These are phyloP conservation scores for Poecile atricapillus DNA, from an alignment of 2,113 vertebrate genomes.

Conservation along the genomic window DNA sequence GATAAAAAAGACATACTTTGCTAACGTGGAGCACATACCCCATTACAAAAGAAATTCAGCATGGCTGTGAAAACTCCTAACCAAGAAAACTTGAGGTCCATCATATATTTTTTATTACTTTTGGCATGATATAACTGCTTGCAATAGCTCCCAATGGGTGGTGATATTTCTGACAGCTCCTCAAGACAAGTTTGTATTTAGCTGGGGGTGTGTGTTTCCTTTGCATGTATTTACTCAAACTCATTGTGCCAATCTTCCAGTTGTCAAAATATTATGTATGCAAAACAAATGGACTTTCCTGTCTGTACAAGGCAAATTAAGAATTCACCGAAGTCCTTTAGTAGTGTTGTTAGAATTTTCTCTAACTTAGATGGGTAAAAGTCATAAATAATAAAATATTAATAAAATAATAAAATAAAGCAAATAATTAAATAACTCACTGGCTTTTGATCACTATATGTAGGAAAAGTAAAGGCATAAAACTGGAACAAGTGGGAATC, in stretches of 20 bases:
- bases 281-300: not conserved
- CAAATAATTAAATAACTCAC: not conserved
- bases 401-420: not conserved
- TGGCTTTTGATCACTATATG: not conserved
- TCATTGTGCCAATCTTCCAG: not conserved
- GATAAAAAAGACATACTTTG: not conserved
- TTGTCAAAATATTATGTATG: not conserved
- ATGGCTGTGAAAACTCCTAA: not conserved
- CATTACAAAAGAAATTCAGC: not conserved
- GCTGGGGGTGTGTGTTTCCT: not conserved
- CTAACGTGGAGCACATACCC: not conserved
- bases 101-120: not conserved
- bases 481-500: not conserved
- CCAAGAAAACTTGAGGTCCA: not conserved
- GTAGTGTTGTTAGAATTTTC: not conserved
- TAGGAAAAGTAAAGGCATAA: not conserved
- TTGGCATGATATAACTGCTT: not conserved
- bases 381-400: not conserved
- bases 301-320: not conserved
- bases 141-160: not conserved
- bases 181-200: not conserved
- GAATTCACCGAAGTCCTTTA: not conserved
- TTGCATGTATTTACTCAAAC: not conserved
- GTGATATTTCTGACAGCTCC: not conserved
- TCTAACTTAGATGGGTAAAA: not conserved